phyloP scores from a whole-genome alignment of 2,888 invertebrate species.

The Timandra comae region DNA sequence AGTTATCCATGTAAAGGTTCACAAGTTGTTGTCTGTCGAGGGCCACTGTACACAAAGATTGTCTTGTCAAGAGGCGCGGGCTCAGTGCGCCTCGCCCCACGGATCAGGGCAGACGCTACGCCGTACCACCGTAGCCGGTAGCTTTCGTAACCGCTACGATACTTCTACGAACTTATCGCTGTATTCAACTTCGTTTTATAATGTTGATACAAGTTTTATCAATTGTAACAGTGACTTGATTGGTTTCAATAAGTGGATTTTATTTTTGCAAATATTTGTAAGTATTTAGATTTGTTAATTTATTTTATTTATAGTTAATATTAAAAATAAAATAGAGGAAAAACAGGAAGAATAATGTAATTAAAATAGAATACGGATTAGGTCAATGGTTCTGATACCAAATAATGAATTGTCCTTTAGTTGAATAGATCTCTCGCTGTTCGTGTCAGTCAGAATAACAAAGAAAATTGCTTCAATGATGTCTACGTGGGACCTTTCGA shows the following conservation, averaged over 20 bases:
- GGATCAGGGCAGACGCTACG: slow-evolving; percentile 57
- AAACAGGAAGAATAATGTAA: neutral
- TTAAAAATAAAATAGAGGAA: too few species aligned
- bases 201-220: slow-evolving; percentile 1
- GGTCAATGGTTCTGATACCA: neutral
- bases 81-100: slow-evolving; percentile 65
- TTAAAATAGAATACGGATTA: neutral
- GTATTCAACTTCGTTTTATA: slow-evolving; percentile 8
- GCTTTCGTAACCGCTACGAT: slow-evolving; percentile 31
- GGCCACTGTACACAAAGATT: slow-evolving; percentile 66
- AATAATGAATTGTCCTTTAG: slow-evolving; percentile 10
- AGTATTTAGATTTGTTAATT: slow-evolving; percentile 32
- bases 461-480: slow-evolving; percentile 49
- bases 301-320: too few species aligned
- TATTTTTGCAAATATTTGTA: slow-evolving; percentile 43
- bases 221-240: neutral
- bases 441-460: slow-evolving; percentile 38
- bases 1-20: slow-evolving; percentile 63
- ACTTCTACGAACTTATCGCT: slow-evolving; percentile 36
- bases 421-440: slow-evolving; percentile 14
- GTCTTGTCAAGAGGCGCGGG: slow-evolving; percentile 63
- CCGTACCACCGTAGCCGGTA: slow-evolving; percentile 34
- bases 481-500: slow-evolving; percentile 39
- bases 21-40: slow-evolving; percentile 65
- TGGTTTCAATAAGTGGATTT: slow-evolving; percentile 23